These are phyloP conservation scores for Seira ritae DNA, from an alignment of 2,888 invertebrate genomes.

Conservation along the genomic window DNA sequence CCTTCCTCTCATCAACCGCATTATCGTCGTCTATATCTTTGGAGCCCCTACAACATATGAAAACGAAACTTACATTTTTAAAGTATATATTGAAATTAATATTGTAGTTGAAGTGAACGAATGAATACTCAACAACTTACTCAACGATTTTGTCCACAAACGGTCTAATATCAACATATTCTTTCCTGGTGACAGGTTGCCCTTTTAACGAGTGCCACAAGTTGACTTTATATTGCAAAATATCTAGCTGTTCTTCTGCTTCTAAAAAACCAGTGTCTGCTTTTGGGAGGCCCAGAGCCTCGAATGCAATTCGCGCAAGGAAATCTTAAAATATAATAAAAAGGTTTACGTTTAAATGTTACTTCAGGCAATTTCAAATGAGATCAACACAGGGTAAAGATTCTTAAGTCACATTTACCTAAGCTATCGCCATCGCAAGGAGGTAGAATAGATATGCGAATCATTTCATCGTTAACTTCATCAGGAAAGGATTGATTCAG, in stretches of 20 bases:
- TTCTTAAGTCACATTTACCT: too few relatives aligned
- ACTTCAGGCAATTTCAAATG: too few relatives aligned
- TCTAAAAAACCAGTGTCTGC: slow-evolving; percentile 31
- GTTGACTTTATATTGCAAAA: slow-evolving; percentile 57
- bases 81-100: too few relatives aligned
- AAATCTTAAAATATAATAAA: slow-evolving; percentile 32
- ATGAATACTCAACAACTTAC: too few relatives aligned
- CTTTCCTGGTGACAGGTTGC: slow-evolving; percentile 44
- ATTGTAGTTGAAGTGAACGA: too few relatives aligned
- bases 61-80: neutral
- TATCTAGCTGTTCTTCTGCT: slow-evolving; percentile 52
- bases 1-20: slow-evolving; percentile 20
- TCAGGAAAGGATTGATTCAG: slow-evolving; percentile 35
- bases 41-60: slow-evolving; percentile 4
- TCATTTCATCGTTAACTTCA: neutral
- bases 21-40: neutral
- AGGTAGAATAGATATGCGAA: slow-evolving; percentile 17
- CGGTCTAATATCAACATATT: slow-evolving; percentile 46
- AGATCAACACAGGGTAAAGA: too few relatives aligned
- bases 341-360: too few relatives aligned
- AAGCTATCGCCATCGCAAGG: too few relatives aligned
- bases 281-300: slow-evolving; percentile 49
- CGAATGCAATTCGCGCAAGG: slow-evolving; percentile 18
- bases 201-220: slow-evolving; percentile 64
- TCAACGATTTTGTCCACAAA: slow-evolving; percentile 45